Conservation (phyloP, 1,140 invertebrate genomes). For the Sogatella furcifera region DNA sequence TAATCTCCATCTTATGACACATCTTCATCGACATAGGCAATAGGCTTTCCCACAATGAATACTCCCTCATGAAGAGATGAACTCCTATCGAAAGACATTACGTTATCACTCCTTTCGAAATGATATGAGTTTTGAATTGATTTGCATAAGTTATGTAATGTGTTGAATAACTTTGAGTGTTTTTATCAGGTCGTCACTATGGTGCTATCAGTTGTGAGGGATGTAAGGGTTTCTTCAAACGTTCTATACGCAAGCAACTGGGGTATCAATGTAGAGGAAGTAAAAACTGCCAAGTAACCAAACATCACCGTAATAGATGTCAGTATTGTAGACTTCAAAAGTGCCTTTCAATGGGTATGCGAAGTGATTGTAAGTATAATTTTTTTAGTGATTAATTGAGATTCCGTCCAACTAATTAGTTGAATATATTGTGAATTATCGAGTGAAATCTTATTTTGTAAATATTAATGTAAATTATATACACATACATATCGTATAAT, state of each 20-base stretch:
- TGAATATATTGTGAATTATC: too few relatives aligned
- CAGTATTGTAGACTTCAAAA: constrained; percentile 97
- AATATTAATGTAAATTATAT: too few relatives aligned
- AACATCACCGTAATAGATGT: constrained; percentile 92
- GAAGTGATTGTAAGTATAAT: constrained; percentile 87
- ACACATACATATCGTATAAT: too few relatives aligned
- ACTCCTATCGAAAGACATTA: too few relatives aligned
- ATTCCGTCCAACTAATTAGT: too few relatives aligned
- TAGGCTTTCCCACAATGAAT: too few relatives aligned
- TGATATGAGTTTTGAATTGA: background rate
- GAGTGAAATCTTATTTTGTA: too few relatives aligned
- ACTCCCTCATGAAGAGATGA: too few relatives aligned
- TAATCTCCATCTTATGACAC: too few relatives aligned
- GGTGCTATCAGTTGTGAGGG: constrained; percentile 90
- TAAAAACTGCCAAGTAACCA: constrained; percentile 94
- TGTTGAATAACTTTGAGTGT: constrained; percentile 4
- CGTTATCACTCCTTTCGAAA: too few relatives aligned
- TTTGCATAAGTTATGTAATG: background rate
- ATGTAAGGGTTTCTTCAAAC: constrained; percentile 87
- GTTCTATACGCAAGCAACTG: constrained; percentile 86
- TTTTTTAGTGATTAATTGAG: constrained; percentile 7
- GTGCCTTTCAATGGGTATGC: constrained; percentile 92
- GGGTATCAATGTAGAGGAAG: constrained; percentile 91
- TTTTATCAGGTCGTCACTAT: constrained; percentile 67
- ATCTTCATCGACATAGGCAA: too few relatives aligned